phyloP scores from a whole-genome alignment of 2,797 vertebrate genomes.

The Coccyzus lansbergi region DNA sequence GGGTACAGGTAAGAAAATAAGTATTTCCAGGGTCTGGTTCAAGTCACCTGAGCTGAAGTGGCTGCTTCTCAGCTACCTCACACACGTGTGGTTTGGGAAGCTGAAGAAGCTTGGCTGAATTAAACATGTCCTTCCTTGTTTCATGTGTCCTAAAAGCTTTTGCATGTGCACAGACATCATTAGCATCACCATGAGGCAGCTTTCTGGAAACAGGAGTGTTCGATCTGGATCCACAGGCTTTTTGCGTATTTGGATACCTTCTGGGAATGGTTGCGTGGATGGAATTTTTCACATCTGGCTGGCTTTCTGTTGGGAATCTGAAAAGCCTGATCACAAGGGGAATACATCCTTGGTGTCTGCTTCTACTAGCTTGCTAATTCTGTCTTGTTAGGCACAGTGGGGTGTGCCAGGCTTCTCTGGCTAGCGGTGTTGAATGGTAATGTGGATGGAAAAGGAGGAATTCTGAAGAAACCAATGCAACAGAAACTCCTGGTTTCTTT shows the following conservation, averaged over 20 bases:
- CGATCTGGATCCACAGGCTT: neutral
- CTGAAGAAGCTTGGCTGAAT: neutral
- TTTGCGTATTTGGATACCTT: neutral
- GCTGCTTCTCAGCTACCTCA: neutral
- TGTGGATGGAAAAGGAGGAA: neutral
- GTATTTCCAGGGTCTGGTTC: accelerated
- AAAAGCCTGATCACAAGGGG: neutral
- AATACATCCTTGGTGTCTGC: neutral
- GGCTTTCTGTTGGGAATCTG: neutral
- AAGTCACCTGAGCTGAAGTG: neutral
- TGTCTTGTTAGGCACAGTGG: neutral
- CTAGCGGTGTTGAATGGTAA: neutral
- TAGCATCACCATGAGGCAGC: neutral
- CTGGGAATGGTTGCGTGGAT: neutral
- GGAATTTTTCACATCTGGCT: neutral
- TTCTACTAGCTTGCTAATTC: neutral
- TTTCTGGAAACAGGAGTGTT: neutral
- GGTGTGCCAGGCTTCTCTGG: neutral
- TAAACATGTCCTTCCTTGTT: neutral
- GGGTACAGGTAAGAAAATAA: constrained; percentile 29
- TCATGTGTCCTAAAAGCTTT: neutral
- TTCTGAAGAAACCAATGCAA: neutral
- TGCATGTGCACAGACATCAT: accelerated
- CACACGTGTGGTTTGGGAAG: accelerated
- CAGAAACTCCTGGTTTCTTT: neutral